phyloP scores from a whole-genome alignment of 2,797 vertebrate species.

The Ptychadena robeensis region DNA sequence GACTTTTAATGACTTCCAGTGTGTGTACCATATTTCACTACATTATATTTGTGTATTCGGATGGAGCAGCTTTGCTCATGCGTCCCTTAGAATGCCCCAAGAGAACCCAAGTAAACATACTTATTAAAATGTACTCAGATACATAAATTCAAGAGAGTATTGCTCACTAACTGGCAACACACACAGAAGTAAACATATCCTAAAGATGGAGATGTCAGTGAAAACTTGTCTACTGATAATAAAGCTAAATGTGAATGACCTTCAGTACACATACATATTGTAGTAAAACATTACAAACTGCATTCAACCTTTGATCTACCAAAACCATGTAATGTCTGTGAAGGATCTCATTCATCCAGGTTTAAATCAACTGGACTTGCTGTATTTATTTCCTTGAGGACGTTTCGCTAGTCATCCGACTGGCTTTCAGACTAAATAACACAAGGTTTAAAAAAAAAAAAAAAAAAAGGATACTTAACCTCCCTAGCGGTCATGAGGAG shows the following conservation, averaged over 20 bases:
- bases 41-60: constrained; percentile 16
- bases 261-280: not conserved
- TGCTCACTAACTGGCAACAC: not conserved
- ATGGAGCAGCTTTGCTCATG: not conserved
- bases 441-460: too few relatives aligned
- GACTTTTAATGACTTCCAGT: constrained; percentile 26
- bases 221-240: not conserved
- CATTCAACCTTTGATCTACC: too few relatives aligned
- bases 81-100: not conserved
- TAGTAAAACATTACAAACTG: too few relatives aligned
- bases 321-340: too few relatives aligned
- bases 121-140: not conserved
- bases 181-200: not conserved
- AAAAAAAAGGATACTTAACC: too few relatives aligned
- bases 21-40: constrained; percentile 2
- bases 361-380: too few relatives aligned
- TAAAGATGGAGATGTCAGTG: not conserved
- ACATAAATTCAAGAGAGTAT: not conserved
- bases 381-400: too few relatives aligned
- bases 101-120: not conserved
- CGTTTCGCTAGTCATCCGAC: too few relatives aligned
- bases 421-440: too few relatives aligned
- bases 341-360: too few relatives aligned
- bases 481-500: too few relatives aligned
- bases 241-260: too few relatives aligned